Evolutionary conservation across 2,797 vertebrate species (phyloP).

Genomic region (Oophaga sylvatica): DNA sequence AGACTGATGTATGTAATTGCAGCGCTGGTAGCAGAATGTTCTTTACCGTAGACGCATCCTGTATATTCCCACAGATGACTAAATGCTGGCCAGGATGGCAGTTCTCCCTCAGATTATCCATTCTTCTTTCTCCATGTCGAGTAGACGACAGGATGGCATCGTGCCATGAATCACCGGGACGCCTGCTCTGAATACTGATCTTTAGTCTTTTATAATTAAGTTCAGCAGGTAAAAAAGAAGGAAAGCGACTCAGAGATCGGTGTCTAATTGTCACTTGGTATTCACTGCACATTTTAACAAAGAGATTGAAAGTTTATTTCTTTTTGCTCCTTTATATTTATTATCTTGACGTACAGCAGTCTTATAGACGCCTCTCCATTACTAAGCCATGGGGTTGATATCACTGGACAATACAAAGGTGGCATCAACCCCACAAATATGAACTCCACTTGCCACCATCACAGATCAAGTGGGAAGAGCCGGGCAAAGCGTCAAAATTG

Average conservation of each 20-base stretch:
- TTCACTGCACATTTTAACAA: background rate
- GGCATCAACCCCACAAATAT: too few relatives aligned
- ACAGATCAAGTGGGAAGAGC: too few relatives aligned
- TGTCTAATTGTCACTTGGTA: background rate
- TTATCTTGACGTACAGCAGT: background rate
- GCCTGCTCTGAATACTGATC: slow-evolving; percentile 57
- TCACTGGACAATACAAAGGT: too few relatives aligned
- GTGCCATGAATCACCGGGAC: slow-evolving; percentile 38
- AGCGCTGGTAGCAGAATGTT: slow-evolving; percentile 27
- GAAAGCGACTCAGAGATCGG: background rate
- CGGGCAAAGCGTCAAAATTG: too few relatives aligned
- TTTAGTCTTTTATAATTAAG: slow-evolving; percentile 47
- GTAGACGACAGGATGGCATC: slow-evolving; percentile 54
- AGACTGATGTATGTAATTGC: slow-evolving; percentile 46
- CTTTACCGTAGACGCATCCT: slow-evolving; percentile 21
- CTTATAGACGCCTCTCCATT: too few relatives aligned
- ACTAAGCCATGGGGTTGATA: too few relatives aligned
- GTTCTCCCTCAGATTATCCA: slow-evolving; percentile 49
- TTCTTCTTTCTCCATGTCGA: slow-evolving; percentile 51
- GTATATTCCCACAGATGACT: slow-evolving; percentile 42
- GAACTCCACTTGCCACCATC: too few relatives aligned
- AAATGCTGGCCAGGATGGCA: slow-evolving; percentile 31
- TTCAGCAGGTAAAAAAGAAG: slow-evolving; percentile 46
- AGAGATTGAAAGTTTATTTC: background rate
- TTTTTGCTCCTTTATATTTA: slow-evolving; percentile 24